These are phyloP conservation scores for Hippoglossus hippoglossus DNA, from an alignment of 2,797 vertebrate species.

Conservation along the genomic window DNA sequence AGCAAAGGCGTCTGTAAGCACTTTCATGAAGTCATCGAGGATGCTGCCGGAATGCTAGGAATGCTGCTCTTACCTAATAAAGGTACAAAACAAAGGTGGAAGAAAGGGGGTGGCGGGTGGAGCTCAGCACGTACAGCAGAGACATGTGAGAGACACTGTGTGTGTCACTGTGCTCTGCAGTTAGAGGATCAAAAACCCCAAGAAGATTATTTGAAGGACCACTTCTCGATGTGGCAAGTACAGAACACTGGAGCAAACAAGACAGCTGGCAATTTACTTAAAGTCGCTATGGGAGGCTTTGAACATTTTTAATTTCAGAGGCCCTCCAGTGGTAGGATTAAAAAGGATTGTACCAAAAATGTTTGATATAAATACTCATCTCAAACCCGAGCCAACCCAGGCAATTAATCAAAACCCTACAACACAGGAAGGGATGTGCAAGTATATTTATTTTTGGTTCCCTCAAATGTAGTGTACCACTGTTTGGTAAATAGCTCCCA, in stretches of 20 bases:
- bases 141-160: conserved; percentile 10
- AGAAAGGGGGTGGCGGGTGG: conserved; percentile 34
- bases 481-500: neutral
- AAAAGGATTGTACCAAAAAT: too few species aligned
- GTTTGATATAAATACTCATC: too few species aligned
- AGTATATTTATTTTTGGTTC: too few species aligned
- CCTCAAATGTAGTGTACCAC: neutral
- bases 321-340: too few species aligned
- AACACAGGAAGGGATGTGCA: too few species aligned
- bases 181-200: neutral
- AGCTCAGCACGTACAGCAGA: conserved; percentile 60
- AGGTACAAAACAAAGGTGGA: conserved; percentile 60
- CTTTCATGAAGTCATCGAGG: conserved; percentile 67
- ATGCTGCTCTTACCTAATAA: conserved; percentile 64
- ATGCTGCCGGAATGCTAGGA: conserved; percentile 71
- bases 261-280: too few species aligned
- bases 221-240: neutral
- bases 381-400: too few species aligned
- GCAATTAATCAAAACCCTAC: neutral
- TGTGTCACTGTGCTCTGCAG: neutral
- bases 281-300: too few species aligned
- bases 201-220: neutral
- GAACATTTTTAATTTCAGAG: too few species aligned
- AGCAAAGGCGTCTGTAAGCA: conserved; percentile 58
- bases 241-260: neutral